A percentile compares a stretch with the other conserved stretches of the same genome.
Evolutionary conservation across 2,113 vertebrate genomes (phyloP).

Genomic region (Rhynchopsitta pachyrhyncha): DNA sequence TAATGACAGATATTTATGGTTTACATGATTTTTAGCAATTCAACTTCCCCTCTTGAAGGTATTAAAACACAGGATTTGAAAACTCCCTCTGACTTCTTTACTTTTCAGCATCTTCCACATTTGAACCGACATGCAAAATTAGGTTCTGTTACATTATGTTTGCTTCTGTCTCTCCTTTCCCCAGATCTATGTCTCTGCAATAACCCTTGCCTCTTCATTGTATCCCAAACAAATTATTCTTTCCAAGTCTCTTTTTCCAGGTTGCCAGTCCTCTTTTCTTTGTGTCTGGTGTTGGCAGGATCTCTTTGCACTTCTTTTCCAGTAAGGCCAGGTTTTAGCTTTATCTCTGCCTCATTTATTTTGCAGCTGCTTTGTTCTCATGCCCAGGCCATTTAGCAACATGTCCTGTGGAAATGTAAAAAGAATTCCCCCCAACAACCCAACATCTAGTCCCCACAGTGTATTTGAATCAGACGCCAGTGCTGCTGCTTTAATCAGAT

Average conservation of each 20-base stretch:
- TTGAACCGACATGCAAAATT: not conserved
- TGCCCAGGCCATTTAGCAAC: constrained; percentile 60
- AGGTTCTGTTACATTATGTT: not conserved
- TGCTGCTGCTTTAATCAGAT: not conserved
- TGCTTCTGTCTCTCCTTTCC: not conserved
- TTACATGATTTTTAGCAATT: not conserved
- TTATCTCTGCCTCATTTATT: constrained; percentile 66
- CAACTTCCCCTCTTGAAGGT: not conserved
- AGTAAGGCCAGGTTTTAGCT: constrained; percentile 35
- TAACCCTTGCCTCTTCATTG: not conserved
- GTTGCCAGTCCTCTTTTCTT: constrained; percentile 1
- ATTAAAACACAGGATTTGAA: not conserved
- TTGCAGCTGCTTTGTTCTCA: constrained; percentile 67
- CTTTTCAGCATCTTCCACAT: not conserved
- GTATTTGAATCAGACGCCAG: not conserved
- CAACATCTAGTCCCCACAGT: not conserved
- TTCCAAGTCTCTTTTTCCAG: constrained; percentile 12
- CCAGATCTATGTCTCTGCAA: not conserved
- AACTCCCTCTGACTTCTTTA: not conserved
- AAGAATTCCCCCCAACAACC: not conserved
- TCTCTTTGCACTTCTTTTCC: not conserved
- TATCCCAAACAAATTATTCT: not conserved
- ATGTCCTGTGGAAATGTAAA: constrained; percentile 15
- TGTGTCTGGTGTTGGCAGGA: constrained; percentile 27
- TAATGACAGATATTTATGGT: not conserved